Base-by-base conservation (phyloP, 2,888 invertebrate genomes). In the Salticus scenicus region DNA sequence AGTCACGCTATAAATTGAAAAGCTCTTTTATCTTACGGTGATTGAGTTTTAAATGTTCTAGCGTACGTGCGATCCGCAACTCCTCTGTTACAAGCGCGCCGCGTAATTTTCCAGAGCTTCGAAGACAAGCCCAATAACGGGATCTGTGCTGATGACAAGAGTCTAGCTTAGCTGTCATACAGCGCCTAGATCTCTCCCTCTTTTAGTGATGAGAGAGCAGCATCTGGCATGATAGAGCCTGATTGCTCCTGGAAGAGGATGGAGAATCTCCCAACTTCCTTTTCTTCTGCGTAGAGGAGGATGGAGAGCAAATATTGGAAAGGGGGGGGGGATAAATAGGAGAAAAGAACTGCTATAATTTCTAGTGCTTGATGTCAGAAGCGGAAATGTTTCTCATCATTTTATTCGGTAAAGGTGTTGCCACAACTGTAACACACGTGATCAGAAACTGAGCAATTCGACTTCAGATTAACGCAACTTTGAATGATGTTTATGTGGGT, bases 111-210 rank as follows among this genome's bases (percentile, higher is more conserved):
- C 76, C 10, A 51, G 33, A 47, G 69, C 42, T 42, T 37, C 72
- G 73, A 77, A 84, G 84, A 84, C 84, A 84, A 78, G 84, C 84
- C 78, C 84, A 84, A 84, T 84, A 84, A 84, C 77, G 78, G 84
- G 84, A 84, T 84, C 67, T 78, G 73, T 69, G 69, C 57, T 73
- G 84, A 63, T 84, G 84, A 84, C 84, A 84, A 78, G 84, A 77
- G 63, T 77, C 78, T 77, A 69, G 84, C 78, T 78, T 78, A 78
- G 84, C 83, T 83, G 83, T 83, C 83, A 83, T 77, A 70, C 66
- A 71, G 77, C 42, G 71, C 67, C 70, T 30, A 37, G 67, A 31
- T 47, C 70, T 70, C 82, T 83, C 83, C 72, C 76, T 77, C 70
- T 73, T 33, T 63, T 47, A 24, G 71, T 30, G 71, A 71, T 84